Conservation (phyloP, 2,888 invertebrate genomes). For the Drosophila ustulata region DNA sequence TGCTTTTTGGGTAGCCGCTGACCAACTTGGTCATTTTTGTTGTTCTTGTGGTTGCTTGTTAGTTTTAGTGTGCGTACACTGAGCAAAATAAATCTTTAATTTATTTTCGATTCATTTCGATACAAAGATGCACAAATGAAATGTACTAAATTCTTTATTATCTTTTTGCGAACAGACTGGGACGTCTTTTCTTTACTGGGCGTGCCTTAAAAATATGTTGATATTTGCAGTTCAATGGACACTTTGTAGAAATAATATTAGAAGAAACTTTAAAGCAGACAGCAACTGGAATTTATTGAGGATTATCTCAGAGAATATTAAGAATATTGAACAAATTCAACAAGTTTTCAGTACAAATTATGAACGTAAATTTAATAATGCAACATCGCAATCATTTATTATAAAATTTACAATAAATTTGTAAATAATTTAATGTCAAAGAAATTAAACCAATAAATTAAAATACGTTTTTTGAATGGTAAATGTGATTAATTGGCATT, state of each 20-base stretch:
- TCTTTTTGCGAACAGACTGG: neutral
- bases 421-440: neutral
- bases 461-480: neutral
- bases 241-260: neutral
- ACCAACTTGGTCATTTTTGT: slow-evolving; percentile 54
- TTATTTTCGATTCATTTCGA: neutral
- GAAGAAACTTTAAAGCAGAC: neutral
- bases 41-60: slow-evolving; percentile 36
- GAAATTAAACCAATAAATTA: slow-evolving; percentile 1
- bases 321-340: too few species aligned
- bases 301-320: neutral
- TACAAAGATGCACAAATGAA: neutral
- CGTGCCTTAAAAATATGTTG: neutral
- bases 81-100: slow-evolving; percentile 28
- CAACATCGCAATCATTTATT: neutral
- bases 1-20: slow-evolving; percentile 50
- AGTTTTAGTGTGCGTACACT: slow-evolving; percentile 28
- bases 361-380: neutral
- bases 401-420: neutral
- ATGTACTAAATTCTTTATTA: neutral
- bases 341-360: too few species aligned
- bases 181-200: neutral
- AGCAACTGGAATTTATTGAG: neutral
- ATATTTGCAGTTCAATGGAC: neutral
- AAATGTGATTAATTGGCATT: slow-evolving; percentile 9